A percentile compares a stretch with the other conserved stretches of the same genome.
Evolutionary conservation across 1,140 invertebrate genomes (phyloP).

Genomic region (Cydia fagiglandana): DNA sequence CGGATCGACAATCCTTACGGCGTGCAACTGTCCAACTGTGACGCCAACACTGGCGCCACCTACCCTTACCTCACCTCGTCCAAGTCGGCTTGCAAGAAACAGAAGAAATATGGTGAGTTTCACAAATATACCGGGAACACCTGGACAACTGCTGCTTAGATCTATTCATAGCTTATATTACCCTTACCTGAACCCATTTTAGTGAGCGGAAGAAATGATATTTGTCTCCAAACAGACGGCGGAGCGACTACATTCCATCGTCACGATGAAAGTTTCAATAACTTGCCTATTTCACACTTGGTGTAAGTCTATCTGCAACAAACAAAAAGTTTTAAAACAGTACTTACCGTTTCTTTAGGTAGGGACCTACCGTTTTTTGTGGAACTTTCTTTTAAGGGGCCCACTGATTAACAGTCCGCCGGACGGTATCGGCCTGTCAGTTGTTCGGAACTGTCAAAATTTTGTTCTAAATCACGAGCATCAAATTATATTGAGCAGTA

Average conservation of each 20-base stretch:
- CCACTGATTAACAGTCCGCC: too few relatives aligned
- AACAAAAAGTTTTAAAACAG: not conserved
- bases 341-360: too few relatives aligned
- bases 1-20: conserved; percentile 65
- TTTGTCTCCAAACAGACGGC: too few relatives aligned
- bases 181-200: too few relatives aligned
- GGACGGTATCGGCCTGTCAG: too few relatives aligned
- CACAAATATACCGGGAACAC: conserved; percentile 57
- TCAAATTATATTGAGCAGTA: too few relatives aligned
- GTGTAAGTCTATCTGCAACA: not conserved
- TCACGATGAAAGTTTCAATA: not conserved
- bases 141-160: conserved; percentile 84
- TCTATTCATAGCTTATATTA: conserved; percentile 81
- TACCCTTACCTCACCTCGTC: conserved; percentile 72
- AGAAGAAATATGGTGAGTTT: conserved; percentile 73
- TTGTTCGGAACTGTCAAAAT: too few relatives aligned
- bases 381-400: too few relatives aligned
- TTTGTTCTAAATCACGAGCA: too few relatives aligned
- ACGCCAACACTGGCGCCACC: conserved; percentile 63
- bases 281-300: not conserved
- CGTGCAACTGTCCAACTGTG: conserved; percentile 81
- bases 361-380: too few relatives aligned
- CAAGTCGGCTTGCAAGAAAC: conserved; percentile 76
- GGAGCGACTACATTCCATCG: not conserved
- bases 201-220: too few relatives aligned